Conservation (phyloP, 2,888 invertebrate genomes). For the Mongoloraphidia duomilia region DNA sequence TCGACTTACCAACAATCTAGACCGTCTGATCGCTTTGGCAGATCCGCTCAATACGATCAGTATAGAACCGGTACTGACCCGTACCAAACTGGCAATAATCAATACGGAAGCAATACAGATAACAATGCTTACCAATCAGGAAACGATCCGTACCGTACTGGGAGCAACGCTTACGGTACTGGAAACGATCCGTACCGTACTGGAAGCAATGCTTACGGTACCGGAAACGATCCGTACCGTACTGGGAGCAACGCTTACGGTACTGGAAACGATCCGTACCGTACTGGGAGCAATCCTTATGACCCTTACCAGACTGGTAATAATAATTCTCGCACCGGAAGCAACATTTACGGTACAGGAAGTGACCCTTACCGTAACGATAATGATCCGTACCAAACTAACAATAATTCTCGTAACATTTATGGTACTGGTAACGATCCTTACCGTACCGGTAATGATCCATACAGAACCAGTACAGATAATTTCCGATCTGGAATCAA, state of each 20-base stretch:
- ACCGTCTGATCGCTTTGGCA: neutral
- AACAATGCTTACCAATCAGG: conserved; percentile 7
- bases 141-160: conserved; percentile 5
- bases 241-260: too few species aligned
- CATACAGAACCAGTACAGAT: conserved; percentile 5
- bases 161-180: conserved; percentile 10
- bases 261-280: conserved; percentile 3
- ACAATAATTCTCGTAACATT: too few species aligned
- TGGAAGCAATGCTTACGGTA: neutral
- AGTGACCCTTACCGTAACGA: conserved; percentile 6
- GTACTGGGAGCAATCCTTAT: conserved; percentile 9
- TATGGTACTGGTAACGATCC: conserved; percentile 4
- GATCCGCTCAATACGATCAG: conserved; percentile 13
- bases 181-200: conserved; percentile 9
- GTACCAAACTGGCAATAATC: conserved; percentile 4
- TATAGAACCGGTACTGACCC: conserved; percentile 4
- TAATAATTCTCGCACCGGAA: too few species aligned
- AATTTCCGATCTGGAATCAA: conserved; percentile 8
- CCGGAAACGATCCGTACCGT: too few species aligned
- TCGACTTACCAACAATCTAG: neutral
- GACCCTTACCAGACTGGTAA: conserved; percentile 9
- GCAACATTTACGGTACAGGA: too few species aligned
- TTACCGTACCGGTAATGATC: conserved; percentile 8
- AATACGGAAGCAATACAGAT: conserved; percentile 13
- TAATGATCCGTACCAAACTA: conserved; percentile 10